phyloP scores from a whole-genome alignment of 1,140 invertebrate genomes.

The Agraylea sexmaculata region DNA sequence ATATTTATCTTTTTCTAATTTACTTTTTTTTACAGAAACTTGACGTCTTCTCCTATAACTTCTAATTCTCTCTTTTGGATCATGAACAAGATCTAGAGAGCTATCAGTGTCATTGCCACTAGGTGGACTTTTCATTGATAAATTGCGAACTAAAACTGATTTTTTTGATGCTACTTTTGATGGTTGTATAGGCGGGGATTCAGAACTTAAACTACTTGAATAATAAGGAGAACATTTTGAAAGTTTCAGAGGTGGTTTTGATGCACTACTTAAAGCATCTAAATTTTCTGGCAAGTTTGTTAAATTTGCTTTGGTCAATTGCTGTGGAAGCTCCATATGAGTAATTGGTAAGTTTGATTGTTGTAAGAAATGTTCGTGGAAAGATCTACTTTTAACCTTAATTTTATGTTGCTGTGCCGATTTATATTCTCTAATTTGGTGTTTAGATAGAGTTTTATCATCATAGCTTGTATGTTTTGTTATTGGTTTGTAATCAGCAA shows the following conservation, averaged over 20 bases:
- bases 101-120: constrained; percentile 58
- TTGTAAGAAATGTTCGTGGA: constrained; percentile 46
- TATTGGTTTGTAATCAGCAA: constrained; percentile 41
- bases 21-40: constrained; percentile 41
- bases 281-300: constrained; percentile 20
- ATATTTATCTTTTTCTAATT: constrained; percentile 35
- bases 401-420: constrained; percentile 42
- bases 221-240: constrained; percentile 57
- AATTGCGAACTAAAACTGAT: constrained; percentile 35
- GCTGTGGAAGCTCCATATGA: constrained; percentile 15
- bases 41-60: constrained; percentile 51
- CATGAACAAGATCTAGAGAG: constrained; percentile 49
- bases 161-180: constrained; percentile 45
- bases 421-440: constrained; percentile 50
- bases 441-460: constrained; percentile 46
- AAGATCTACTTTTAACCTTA: constrained; percentile 46
- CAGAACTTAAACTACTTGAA: constrained; percentile 55
- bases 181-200: constrained; percentile 50
- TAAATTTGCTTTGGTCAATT: constrained; percentile 20
- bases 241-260: constrained; percentile 33
- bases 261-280: constrained; percentile 27
- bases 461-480: constrained; percentile 49
- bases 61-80: constrained; percentile 44
- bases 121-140: constrained; percentile 48
- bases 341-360: constrained; percentile 23